Evolutionary conservation across 2,113 vertebrate genomes (phyloP), one percentile per base, ranked within the genome.

Genomic region (Pontoporia blainvillei): DNA sequence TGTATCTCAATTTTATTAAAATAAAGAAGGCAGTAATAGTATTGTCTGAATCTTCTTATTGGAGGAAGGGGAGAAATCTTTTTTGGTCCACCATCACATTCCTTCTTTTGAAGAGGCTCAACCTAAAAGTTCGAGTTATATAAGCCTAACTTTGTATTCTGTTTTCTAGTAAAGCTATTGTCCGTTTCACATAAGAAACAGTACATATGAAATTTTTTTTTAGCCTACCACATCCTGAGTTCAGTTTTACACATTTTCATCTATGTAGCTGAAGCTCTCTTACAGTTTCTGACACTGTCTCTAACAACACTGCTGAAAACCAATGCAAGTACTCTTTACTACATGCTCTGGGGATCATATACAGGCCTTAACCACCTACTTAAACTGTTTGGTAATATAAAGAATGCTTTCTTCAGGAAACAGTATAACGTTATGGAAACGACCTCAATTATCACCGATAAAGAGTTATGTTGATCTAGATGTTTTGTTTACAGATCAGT

Each of bases 211-310:
- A 71, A 64, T 11, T 62, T 57, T 93, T 73, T 49, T 78, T 67
- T 75, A 44, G 62, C 57, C 75, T 46, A 84, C 86, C 44, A 96
- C 86, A 87, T 94, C 59, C 94, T 90, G 67, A 97, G 49, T 96
- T 94, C 54, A 83, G 72, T 76, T 95, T 90, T 92, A 94, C 23
- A 89, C 41, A 34, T 91, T 88, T 94, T 89, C 71, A 54, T 73
- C 8, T 5, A 62, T 41, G 21, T 39, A 75, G 31, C 7, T 94
- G 49, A 82, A 89, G 23, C 76, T 73, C 75, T 81, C 39, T 66
- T 46, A 83, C 39, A 54, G n/a, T 81, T 49, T 5, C 61, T 78
- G 46, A 54, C 46, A 54, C 18, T 67, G 23, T 61, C 31, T 76
- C 83, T 81, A n/a, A 52, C 31, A 59, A 89, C 62, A 90, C 15